Evolutionary conservation across 2,113 vertebrate genomes (phyloP), one percentile per base, ranked within the genome.

Genomic region (Bothrops jararaca): DNA sequence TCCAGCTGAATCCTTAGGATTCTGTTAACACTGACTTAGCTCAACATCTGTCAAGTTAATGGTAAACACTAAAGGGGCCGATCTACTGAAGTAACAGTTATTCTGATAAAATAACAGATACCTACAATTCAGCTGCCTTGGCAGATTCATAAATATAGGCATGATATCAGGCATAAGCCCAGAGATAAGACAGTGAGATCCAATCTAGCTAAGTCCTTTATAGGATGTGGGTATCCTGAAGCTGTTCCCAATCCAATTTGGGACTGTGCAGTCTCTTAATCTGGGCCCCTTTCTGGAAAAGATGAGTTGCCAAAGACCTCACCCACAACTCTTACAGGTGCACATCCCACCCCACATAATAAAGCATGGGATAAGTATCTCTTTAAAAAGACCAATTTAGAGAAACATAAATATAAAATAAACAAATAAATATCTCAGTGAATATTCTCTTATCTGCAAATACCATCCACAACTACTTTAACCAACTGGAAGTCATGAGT

Each of bases 391-490:
- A 39, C 2, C 69, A 22, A 39, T 39, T 80, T 39, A 80, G 34
- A 80, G 69, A 80, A 20, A 39, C 34, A 80, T 3, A 80, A 80
- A 74, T 74, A 74, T 39, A 74, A 74, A 74, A 74, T 34, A 74
- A 80, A 80, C 69, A 39, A 74, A 34, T 74, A 74, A 74, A 74
- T 39, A 20, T 39, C 15, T 34, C 69, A 39, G 6, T 80, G 18
- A 80, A 39, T 80, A 80, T 80, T 39, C 34, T 80, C 34, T 39
- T 8, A 48, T 90, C 18, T 26, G n/a, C 20, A 45, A 18, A 52
- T 23, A 34, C 34, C 26, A 26, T 39, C 42, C 5, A 1, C 53
- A 85, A 64, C 23, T 64, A 0, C 0, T 39, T n/a, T 4, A 89
- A 22, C 85, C 80, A 34, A 29, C 2, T 69, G 74, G 5, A 29